phyloP scores from a whole-genome alignment of 1,140 invertebrate species.

The Antheraea mylitta region DNA sequence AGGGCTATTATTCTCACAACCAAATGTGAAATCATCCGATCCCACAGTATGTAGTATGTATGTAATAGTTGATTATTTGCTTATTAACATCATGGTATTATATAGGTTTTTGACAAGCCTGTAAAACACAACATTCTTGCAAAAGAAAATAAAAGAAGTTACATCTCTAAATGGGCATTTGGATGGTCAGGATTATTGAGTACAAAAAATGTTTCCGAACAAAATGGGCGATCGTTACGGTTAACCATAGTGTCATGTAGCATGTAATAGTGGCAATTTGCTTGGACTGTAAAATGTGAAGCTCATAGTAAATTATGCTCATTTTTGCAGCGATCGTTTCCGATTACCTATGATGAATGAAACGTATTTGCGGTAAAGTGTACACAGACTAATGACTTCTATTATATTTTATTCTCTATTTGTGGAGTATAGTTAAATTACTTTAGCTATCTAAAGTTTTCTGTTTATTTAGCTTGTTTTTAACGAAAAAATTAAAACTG shows the following conservation, averaged over 20 bases:
- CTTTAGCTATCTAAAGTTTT: too few relatives aligned
- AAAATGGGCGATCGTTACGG: conserved; percentile 42
- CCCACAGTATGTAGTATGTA: too few relatives aligned
- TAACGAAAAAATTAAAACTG: too few relatives aligned
- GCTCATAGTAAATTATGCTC: conserved; percentile 66
- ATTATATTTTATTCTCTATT: background rate
- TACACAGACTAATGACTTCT: conserved; percentile 9
- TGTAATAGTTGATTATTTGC: too few relatives aligned
- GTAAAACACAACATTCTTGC: background rate
- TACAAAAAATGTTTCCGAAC: conserved; percentile 23
- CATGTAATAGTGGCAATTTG: conserved; percentile 62
- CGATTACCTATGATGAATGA: conserved; percentile 63
- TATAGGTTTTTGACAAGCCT: too few relatives aligned
- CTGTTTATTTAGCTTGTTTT: too few relatives aligned
- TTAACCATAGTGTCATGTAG: conserved; percentile 48
- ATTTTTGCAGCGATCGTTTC: conserved; percentile 72
- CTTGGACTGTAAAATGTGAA: conserved; percentile 54
- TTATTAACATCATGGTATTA: too few relatives aligned
- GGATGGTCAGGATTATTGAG: conserved; percentile 12
- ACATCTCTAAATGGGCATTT: background rate
- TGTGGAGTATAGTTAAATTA: too few relatives aligned
- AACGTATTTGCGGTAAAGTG: conserved; percentile 34
- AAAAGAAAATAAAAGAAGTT: background rate
- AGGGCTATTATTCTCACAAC: too few relatives aligned
- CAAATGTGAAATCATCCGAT: too few relatives aligned